These are phyloP conservation scores for Gobionotothen gibberifrons DNA, from an alignment of 2,797 vertebrate genomes.

Conservation along the genomic window DNA sequence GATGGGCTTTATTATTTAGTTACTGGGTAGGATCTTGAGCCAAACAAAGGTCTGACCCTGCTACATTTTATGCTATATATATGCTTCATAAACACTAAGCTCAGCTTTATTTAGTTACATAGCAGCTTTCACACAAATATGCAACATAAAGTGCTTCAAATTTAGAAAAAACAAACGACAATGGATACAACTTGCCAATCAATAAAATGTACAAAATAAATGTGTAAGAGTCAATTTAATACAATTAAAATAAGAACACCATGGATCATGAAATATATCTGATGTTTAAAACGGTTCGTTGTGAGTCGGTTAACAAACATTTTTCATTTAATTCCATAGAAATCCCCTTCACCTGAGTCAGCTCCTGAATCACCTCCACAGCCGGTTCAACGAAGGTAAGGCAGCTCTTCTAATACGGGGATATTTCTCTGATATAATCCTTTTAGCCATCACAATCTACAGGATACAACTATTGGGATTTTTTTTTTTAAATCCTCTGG, in stretches of 20 bases:
- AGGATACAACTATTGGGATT: no score
- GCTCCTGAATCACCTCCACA: constrained; percentile 21
- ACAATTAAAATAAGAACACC: no score
- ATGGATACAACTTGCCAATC: no score
- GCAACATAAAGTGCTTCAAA: no score
- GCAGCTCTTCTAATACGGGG: background rate
- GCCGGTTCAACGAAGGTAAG: constrained; percentile 56
- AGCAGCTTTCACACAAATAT: no score
- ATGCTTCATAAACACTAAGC: no score
- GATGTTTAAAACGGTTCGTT: background rate
- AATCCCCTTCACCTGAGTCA: constrained; percentile 31
- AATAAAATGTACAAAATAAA: no score
- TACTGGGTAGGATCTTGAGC: background rate
- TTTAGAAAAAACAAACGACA: no score
- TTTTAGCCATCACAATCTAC: background rate
- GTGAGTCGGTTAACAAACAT: background rate
- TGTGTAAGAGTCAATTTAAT: no score
- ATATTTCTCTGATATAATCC: background rate
- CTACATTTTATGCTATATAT: no score
- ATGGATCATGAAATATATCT: background rate
- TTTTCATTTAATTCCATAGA: constrained; percentile 38
- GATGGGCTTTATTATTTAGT: background rate
- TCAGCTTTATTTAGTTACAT: no score
- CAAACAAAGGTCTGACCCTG: background rate
- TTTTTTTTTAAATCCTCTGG: no score